These are phyloP conservation scores for Sigmodon hispidus DNA, from an alignment of 2,113 vertebrate genomes.

Conservation along the genomic window DNA sequence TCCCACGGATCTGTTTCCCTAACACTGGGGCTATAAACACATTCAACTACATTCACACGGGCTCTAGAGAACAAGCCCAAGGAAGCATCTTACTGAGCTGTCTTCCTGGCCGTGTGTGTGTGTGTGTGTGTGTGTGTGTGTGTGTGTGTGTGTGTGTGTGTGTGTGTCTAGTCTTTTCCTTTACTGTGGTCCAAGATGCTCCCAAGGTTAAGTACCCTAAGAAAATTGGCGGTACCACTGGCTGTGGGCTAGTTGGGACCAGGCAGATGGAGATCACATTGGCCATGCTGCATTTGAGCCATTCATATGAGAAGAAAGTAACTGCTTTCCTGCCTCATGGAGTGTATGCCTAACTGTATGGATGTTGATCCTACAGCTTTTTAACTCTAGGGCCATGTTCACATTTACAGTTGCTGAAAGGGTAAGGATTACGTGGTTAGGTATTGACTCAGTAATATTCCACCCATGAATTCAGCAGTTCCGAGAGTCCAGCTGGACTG, in stretches of 20 bases:
- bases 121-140: background rate
- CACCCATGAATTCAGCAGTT: background rate
- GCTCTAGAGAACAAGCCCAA: background rate
- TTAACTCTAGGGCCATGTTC: background rate
- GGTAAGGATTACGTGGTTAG: background rate
- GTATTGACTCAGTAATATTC: background rate
- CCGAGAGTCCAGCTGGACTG: background rate
- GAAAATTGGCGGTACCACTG: background rate
- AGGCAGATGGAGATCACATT: no score
- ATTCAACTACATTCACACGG: no score
- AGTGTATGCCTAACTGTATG: background rate
- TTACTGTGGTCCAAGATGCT: background rate
- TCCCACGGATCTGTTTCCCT: background rate
- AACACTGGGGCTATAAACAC: background rate
- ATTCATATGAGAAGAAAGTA: background rate
- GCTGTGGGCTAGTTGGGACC: background rate
- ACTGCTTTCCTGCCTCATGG: background rate
- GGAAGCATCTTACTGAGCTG: background rate
- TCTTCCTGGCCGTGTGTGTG: background rate
- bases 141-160: background rate
- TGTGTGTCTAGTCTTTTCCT: background rate
- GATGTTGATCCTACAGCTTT: background rate
- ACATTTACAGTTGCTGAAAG: background rate
- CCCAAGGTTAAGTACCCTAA: background rate
- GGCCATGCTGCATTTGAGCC: background rate